phyloP scores from a whole-genome alignment of 2,113 vertebrate genomes.

The Cranoglanis bouderius region DNA sequence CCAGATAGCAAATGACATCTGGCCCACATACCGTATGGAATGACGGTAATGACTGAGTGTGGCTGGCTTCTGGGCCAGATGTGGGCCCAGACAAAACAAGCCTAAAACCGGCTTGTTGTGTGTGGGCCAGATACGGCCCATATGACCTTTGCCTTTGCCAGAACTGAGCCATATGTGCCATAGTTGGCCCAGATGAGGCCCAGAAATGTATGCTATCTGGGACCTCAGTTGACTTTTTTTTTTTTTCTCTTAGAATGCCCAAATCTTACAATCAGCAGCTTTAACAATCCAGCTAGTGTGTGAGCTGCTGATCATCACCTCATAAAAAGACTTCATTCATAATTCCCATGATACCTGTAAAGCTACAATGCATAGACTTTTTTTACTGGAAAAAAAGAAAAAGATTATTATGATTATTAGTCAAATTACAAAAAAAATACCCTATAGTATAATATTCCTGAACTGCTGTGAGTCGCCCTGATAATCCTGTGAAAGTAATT shows the following conservation, averaged over 20 bases:
- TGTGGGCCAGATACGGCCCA: too few relatives aligned
- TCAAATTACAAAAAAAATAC: background rate
- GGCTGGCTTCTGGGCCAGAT: too few relatives aligned
- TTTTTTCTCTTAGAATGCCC: background rate
- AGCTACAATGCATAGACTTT: background rate
- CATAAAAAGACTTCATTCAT: background rate
- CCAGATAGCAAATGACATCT: too few relatives aligned
- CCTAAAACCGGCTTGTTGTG: too few relatives aligned
- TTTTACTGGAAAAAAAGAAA: background rate
- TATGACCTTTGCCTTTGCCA: too few relatives aligned
- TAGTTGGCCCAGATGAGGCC: too few relatives aligned
- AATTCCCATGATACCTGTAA: background rate
- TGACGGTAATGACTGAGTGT: too few relatives aligned
- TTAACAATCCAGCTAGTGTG: background rate
- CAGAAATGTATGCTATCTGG: too few relatives aligned
- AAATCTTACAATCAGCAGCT: background rate
- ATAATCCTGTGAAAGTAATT: background rate
- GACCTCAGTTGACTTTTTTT: too few relatives aligned
- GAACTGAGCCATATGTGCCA: too few relatives aligned
- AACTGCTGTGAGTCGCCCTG: background rate
- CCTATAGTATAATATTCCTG: background rate
- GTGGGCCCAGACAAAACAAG: too few relatives aligned
- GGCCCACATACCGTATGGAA: too few relatives aligned
- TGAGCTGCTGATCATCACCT: conserved; percentile 1
- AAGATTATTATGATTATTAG: background rate